A percentile compares a stretch with the other conserved stretches of the same genome.
phyloP scores from a whole-genome alignment of 23 tunicate genomes.

The Ascidia mentula region DNA sequence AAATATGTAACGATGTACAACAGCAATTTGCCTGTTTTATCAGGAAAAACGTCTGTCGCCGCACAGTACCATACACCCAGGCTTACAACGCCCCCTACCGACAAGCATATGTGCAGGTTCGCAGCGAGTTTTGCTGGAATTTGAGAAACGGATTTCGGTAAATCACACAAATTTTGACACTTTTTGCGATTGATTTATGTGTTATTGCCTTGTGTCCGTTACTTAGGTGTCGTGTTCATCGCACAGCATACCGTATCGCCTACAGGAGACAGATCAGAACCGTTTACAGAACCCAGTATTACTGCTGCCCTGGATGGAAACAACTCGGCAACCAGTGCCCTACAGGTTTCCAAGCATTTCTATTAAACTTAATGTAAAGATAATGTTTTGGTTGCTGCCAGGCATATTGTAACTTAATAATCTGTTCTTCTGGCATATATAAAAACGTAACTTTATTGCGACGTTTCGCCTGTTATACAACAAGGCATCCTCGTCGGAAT shows the following conservation, averaged over 20 bases:
- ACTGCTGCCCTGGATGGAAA: slow-evolving; percentile 6
- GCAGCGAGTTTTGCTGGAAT: not conserved
- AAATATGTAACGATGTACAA: too few relatives aligned
- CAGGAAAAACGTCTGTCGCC: slow-evolving; percentile 7
- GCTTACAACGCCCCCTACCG: not conserved
- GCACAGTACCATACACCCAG: slow-evolving; percentile 1
- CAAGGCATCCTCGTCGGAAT: too few relatives aligned
- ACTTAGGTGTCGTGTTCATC: not conserved
- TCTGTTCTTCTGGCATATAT: too few relatives aligned
- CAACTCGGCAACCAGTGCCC: not conserved
- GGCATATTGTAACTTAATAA: too few relatives aligned
- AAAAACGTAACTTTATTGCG: too few relatives aligned
- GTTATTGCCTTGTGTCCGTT: not conserved
- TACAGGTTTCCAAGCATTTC: not conserved
- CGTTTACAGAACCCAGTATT: not conserved
- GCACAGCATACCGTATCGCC: not conserved
- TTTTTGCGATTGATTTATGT: not conserved
- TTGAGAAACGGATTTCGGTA: not conserved
- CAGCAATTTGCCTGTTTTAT: not conserved
- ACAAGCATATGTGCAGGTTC: not conserved
- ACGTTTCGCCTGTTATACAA: too few relatives aligned
- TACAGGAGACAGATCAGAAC: not conserved
- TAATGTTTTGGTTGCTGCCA: too few relatives aligned
- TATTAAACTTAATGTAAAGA: too few relatives aligned
- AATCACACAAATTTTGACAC: not conserved